A percentile compares a stretch with the other conserved stretches of the same genome.
Conservation (phyloP, 2,888 invertebrate genomes). For the Aricia artaxerxes region DNA sequence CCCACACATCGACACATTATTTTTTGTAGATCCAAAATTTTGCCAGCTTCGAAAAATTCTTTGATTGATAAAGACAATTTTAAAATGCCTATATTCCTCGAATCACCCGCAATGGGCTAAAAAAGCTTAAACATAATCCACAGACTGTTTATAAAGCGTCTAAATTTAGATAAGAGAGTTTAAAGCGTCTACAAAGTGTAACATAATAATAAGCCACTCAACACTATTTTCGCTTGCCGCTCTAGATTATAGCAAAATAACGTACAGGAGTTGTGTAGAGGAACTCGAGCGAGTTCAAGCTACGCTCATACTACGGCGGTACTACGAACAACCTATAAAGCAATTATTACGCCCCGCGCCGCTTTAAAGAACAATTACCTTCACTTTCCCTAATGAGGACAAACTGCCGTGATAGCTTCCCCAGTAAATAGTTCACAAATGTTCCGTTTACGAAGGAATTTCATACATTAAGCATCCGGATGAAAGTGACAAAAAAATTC, state of each 20-base stretch:
- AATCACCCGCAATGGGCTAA: not conserved
- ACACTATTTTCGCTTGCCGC: not conserved
- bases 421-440: not conserved
- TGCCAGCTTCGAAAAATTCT: too few relatives aligned
- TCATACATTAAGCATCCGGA: not conserved
- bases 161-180: not conserved
- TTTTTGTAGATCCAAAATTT: too few relatives aligned
- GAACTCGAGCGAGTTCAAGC: not conserved
- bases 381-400: conserved; percentile 22
- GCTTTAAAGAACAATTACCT: conserved; percentile 31
- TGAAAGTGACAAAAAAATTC: too few relatives aligned
- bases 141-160: too few relatives aligned
- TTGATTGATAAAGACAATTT: too few relatives aligned
- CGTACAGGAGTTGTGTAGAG: not conserved
- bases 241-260: conserved; percentile 10
- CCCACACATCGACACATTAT: too few relatives aligned
- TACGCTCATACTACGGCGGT: not conserved
- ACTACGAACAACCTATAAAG: conserved; percentile 23
- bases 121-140: too few relatives aligned
- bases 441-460: not conserved
- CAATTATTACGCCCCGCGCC: conserved; percentile 20
- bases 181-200: not conserved
- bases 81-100: too few relatives aligned
- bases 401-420: conserved; percentile 1
- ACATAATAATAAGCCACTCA: not conserved